Conservation (phyloP, 2,113 vertebrate genomes). For the Phycodurus eques region DNA sequence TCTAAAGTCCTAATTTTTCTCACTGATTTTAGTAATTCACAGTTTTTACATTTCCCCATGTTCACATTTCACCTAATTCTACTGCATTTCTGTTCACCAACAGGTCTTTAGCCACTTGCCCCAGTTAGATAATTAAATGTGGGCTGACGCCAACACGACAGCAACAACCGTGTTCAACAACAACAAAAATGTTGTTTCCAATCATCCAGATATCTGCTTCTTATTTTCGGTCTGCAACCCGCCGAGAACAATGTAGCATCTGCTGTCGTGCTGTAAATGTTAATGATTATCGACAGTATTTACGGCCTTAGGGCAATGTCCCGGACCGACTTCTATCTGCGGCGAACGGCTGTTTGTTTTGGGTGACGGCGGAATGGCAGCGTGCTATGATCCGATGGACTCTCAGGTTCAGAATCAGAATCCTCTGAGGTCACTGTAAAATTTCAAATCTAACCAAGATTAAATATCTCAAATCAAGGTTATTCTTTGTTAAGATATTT, state of each 20-base stretch:
- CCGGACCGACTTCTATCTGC: slow-evolving; percentile 32
- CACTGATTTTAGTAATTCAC: too few relatives aligned
- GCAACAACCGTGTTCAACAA: slow-evolving; percentile 4
- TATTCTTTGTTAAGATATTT: not conserved
- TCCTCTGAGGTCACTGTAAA: slow-evolving; percentile 1
- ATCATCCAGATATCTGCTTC: slow-evolving; percentile 59
- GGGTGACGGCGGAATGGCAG: not conserved
- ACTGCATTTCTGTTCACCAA: not conserved
- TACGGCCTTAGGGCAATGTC: slow-evolving; percentile 51
- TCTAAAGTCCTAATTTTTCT: too few relatives aligned
- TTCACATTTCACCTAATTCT: too few relatives aligned
- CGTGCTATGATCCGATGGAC: slow-evolving; percentile 8
- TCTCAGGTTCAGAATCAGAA: slow-evolving; percentile 12
- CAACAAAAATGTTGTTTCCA: slow-evolving; percentile 14
- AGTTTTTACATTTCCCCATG: too few relatives aligned
- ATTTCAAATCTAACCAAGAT: not conserved
- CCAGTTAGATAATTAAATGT: not conserved
- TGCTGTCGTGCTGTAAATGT: slow-evolving; percentile 58
- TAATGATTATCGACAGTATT: slow-evolving; percentile 65
- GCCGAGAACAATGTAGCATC: slow-evolving; percentile 54
- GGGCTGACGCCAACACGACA: not conserved
- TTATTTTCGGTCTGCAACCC: slow-evolving; percentile 48
- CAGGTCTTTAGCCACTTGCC: not conserved
- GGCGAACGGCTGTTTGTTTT: slow-evolving; percentile 25
- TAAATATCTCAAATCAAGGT: not conserved